These are phyloP conservation scores for Drosophila niveifrons DNA, from an alignment of 2,888 invertebrate species.

Conservation along the genomic window DNA sequence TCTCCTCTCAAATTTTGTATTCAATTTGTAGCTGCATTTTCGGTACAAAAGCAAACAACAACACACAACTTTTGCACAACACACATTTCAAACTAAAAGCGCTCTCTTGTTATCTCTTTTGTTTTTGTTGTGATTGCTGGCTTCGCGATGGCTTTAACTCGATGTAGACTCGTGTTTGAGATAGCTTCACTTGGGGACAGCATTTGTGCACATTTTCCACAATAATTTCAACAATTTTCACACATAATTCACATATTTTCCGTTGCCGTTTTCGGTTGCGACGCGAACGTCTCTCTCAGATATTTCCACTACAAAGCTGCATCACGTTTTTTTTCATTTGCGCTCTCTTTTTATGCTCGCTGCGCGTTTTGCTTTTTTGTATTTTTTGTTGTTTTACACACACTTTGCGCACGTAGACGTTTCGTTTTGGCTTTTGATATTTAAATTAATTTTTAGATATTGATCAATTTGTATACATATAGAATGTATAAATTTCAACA, in stretches of 20 bases:
- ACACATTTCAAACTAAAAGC: slow-evolving; percentile 27
- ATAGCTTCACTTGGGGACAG: slow-evolving; percentile 47
- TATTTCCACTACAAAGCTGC: slow-evolving; percentile 51
- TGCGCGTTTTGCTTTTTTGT: slow-evolving; percentile 52
- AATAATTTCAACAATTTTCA: slow-evolving; percentile 69
- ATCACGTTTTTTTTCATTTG: slow-evolving; percentile 71
- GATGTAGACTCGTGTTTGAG: slow-evolving; percentile 43
- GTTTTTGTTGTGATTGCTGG: slow-evolving; percentile 78
- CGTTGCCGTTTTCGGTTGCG: slow-evolving; percentile 24
- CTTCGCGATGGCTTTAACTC: slow-evolving; percentile 50
- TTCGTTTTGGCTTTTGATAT: slow-evolving; percentile 32
- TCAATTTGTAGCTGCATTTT: slow-evolving; percentile 52
- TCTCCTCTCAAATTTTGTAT: slow-evolving; percentile 32
- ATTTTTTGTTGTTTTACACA: slow-evolving; percentile 49
- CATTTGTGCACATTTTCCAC: slow-evolving; percentile 61
- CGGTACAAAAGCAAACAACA: slow-evolving; percentile 25
- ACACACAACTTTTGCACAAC: slow-evolving; percentile 39
- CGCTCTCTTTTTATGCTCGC: slow-evolving; percentile 42
- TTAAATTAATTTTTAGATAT: slow-evolving; percentile 43
- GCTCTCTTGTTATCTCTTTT: slow-evolving; percentile 19
- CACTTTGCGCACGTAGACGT: slow-evolving; percentile 68
- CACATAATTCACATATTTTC: slow-evolving; percentile 66
- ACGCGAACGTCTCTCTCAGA: slow-evolving; percentile 56
- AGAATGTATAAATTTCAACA: slow-evolving; percentile 35
- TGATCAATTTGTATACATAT: slow-evolving; percentile 14